These are phyloP conservation scores for Podabrus alpinus DNA, from an alignment of 2,888 invertebrate species.

Conservation along the genomic window DNA sequence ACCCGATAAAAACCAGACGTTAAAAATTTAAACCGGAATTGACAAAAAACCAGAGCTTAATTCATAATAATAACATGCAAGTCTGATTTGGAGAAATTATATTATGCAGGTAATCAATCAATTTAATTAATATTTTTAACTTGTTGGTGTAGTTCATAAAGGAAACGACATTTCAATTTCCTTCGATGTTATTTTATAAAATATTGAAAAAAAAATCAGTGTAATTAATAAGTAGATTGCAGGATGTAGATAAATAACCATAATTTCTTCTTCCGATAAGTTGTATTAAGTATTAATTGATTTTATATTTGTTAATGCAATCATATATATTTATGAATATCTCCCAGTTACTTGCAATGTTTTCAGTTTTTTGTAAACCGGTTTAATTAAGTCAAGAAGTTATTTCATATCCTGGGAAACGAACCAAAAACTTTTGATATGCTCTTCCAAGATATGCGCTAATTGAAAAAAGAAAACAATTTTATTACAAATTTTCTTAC, in stretches of 20 bases:
- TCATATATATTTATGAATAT: constrained; percentile 21
- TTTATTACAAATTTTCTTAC: not conserved
- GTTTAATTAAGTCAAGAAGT: not conserved
- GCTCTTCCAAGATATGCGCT: not conserved
- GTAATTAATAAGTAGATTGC: constrained; percentile 16
- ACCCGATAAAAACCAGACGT: not conserved
- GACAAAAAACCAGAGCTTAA: too few relatives aligned
- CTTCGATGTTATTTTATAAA: constrained; percentile 22
- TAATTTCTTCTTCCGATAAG: constrained; percentile 23
- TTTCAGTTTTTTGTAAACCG: not conserved
- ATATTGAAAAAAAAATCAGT: constrained; percentile 3
- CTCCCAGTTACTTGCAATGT: not conserved
- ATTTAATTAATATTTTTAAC: not conserved
- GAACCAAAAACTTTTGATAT: not conserved
- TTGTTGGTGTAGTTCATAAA: constrained; percentile 19
- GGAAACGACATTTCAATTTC: constrained; percentile 35
- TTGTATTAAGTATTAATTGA: not conserved
- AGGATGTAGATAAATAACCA: constrained; percentile 19
- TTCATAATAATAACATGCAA: too few relatives aligned
- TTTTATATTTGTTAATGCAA: not conserved
- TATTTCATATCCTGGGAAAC: not conserved
- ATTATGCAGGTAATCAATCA: not conserved
- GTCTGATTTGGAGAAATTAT: not conserved
- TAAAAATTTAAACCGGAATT: not conserved
- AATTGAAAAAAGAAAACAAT: not conserved